phyloP scores from a whole-genome alignment of 2,113 vertebrate species.

The Ranitomeya variabilis region DNA sequence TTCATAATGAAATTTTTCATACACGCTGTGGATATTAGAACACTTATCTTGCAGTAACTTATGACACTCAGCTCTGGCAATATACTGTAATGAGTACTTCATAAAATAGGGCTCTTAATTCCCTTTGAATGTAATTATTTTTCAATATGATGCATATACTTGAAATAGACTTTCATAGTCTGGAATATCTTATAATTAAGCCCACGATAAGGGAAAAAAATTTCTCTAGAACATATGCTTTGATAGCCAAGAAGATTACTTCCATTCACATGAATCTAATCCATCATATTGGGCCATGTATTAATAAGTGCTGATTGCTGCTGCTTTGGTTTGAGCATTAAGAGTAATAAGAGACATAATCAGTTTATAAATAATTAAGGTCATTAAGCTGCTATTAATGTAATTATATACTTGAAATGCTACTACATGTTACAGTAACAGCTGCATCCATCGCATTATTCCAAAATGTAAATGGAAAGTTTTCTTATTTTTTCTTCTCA shows the following conservation, averaged over 20 bases:
- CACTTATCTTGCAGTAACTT: background rate
- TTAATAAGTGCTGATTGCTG: slow-evolving; percentile 37
- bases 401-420: slow-evolving; percentile 42
- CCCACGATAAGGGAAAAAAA: background rate
- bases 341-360: slow-evolving; percentile 39
- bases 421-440: slow-evolving; percentile 42
- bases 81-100: background rate
- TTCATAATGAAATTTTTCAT: too few relatives aligned
- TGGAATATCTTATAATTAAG: slow-evolving; percentile 6
- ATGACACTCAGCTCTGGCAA: background rate
- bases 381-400: slow-evolving; percentile 45
- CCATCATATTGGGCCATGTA: slow-evolving; percentile 15
- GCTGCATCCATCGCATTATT: slow-evolving; percentile 10
- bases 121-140: slow-evolving; percentile 8
- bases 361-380: slow-evolving; percentile 53
- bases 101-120: background rate
- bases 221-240: background rate
- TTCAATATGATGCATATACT: background rate
- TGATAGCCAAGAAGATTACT: slow-evolving; percentile 32
- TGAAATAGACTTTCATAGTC: slow-evolving; percentile 8
- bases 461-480: slow-evolving; percentile 12
- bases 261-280: slow-evolving; percentile 16
- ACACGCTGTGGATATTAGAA: background rate
- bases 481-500: slow-evolving; percentile 9
- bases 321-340: slow-evolving; percentile 36